phyloP scores from a whole-genome alignment of 2,113 vertebrate species.

The Probosciger aterrimus region DNA sequence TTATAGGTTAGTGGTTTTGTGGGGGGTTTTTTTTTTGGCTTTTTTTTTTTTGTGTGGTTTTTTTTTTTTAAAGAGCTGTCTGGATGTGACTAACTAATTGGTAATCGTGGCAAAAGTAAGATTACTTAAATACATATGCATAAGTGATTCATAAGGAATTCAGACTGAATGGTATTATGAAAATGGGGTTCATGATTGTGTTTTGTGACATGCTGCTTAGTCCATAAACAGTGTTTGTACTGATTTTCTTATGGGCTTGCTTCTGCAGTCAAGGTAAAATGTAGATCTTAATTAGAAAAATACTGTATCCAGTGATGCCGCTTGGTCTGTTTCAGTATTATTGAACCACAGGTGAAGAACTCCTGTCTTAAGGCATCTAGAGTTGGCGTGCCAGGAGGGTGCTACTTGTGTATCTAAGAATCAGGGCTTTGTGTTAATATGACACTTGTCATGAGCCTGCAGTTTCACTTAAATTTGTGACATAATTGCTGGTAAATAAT shows the following conservation, averaged over 20 bases:
- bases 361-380: not conserved
- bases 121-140: not conserved
- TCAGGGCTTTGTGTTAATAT: not conserved
- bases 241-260: not conserved
- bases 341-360: not conserved
- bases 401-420: not conserved
- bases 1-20: not conserved
- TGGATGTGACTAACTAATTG: not conserved
- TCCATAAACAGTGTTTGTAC: not conserved
- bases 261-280: not conserved
- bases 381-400: not conserved
- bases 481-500: not conserved
- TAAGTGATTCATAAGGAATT: not conserved
- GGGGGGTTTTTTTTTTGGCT: too few species aligned
- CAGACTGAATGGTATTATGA: not conserved
- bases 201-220: not conserved
- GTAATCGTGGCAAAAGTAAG: not conserved
- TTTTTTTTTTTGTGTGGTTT: too few species aligned
- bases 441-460: not conserved
- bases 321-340: not conserved
- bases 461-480: not conserved
- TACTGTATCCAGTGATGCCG: not conserved
- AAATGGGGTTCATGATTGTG: not conserved
- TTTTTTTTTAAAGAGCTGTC: not conserved
- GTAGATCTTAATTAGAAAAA: not conserved